Percentiles rank a stretch among this genome's conserved stretches.
phyloP scores from a whole-genome alignment of 2,797 vertebrate species.

The Dendrocincla tyrannina region DNA sequence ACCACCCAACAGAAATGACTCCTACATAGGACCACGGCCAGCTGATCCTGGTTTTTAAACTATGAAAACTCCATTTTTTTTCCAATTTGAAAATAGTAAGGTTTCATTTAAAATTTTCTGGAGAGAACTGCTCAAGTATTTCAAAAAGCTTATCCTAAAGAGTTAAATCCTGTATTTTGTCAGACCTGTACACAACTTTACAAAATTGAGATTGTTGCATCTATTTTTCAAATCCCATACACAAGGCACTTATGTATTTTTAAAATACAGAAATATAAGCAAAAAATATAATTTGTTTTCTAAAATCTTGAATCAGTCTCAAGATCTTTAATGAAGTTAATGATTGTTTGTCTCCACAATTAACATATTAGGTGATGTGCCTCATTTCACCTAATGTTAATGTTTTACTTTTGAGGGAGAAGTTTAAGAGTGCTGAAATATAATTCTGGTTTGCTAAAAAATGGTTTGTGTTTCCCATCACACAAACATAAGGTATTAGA shows the following conservation, averaged over 20 bases:
- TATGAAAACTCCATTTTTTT: not conserved
- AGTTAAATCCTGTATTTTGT: not conserved
- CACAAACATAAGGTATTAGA: not conserved
- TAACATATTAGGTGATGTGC: not conserved
- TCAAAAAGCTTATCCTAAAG: not conserved
- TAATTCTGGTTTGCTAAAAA: not conserved
- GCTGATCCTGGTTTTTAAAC: not conserved
- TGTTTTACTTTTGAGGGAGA: not conserved
- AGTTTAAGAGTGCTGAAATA: not conserved
- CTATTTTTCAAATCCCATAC: not conserved
- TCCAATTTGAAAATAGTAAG: not conserved
- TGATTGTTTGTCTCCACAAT: not conserved
- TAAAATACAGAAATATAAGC: not conserved
- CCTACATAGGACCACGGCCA: fast-evolving
- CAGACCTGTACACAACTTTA: not conserved
- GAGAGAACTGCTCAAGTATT: not conserved
- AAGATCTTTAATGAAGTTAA: not conserved
- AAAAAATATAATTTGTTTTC: not conserved
- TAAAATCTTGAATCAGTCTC: not conserved
- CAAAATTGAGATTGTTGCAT: not conserved
- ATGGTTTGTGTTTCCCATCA: not conserved
- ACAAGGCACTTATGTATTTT: not conserved
- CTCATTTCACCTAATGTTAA: not conserved
- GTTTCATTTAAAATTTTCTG: not conserved
- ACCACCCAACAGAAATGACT: not conserved